Base-by-base conservation (phyloP, 2,888 invertebrate species). In the Linnaemya tessellans region DNA sequence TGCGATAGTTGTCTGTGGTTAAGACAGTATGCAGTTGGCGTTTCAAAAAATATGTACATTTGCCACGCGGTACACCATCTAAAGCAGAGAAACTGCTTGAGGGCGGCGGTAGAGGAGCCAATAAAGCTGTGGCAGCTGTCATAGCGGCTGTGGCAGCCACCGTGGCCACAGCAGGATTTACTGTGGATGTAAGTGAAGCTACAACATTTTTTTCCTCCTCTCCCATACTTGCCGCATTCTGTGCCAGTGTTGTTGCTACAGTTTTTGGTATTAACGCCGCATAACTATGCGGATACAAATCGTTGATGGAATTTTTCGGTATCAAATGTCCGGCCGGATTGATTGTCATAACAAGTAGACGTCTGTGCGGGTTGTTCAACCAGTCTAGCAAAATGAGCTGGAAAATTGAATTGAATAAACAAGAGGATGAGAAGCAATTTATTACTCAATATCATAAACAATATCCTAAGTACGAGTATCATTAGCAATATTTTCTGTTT, bases 21-120 rank as follows among this genome's bases (percentile, higher is more conserved):
- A 91, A 74, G 4, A 88, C 82, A 25, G 85, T 84, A 25, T 62
- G 78, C 68, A 87, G 60, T 51, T 87, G 86, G 49, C 89, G 88
- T 58, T 90, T 90, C 84, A 95, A 92, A 89, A 95, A 95, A 89
- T 94, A 95, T 30, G 90, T 91, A 20, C 93, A 92, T 89, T 94
- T 94, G 67, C 91, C 91, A 64, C 92, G 92, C 88, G 87, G 91
- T 70, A 92, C 92, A 3, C 92, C 92, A 67, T 92, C 92, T 75
- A 92, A 70, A 4, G 92, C 90, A 10, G 89, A 91, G 58, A 92
- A 92, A 80, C 91, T 91, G 67, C 91, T 92, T 1, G 90, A 91
- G 13, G 91, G 89, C 7, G 91, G 88, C 1, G 92, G 92, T 73
- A 92, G 56, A 3, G 90, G 90, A 7, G 89, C 87, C 10, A 91